Base-by-base conservation (phyloP, 2,888 invertebrate genomes). In the Eurytoma adleriae region DNA sequence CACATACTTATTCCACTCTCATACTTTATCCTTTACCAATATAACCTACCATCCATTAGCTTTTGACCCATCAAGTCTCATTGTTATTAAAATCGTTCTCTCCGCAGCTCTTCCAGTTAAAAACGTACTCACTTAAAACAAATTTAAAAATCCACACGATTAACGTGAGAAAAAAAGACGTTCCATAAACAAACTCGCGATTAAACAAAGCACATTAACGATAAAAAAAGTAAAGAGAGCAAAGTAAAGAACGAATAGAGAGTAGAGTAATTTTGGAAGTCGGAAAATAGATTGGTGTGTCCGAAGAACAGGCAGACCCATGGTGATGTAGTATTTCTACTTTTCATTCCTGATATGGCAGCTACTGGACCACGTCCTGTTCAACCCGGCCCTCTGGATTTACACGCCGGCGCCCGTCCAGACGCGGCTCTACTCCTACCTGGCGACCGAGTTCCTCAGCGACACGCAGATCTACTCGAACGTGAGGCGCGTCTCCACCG, bases 341-440 rank as follows among this genome's bases (percentile, higher is more conserved):
- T 96, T 96, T 94, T 96, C 96, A 90, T 96, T 96, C 93, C 93
- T 96, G 89, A 96, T 96, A 89, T 96, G 96, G 95, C 98, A 99
- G 96, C 94, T 99, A 86, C 94, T 99, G 93, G 99, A 99, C 92
- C 98, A 99, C 93, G 96, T 99, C 81, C 95, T 99, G 85, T 99
- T 99, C 94, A 99, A 99, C 93, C 99, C 99, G 12, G 97, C 98
- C 50, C 93, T 99, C 83, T 99, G 99, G 99, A 99, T 99, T 88
- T 97, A 99, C 92, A 98, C 99, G 14, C 97, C 98, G 71, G 97
- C 99, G 52, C 95, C 96, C 84, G 99, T 99, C 12, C 99, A 99
- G 91, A 96, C 97, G 66, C 93, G 96, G 84, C 94, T 99, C 70
- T 99, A 99, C 93, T 97, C 97, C 88, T 99, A 99, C 92, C 92